Conservation (phyloP, 2,113 vertebrate genomes). For the Catharus minimus region DNA sequence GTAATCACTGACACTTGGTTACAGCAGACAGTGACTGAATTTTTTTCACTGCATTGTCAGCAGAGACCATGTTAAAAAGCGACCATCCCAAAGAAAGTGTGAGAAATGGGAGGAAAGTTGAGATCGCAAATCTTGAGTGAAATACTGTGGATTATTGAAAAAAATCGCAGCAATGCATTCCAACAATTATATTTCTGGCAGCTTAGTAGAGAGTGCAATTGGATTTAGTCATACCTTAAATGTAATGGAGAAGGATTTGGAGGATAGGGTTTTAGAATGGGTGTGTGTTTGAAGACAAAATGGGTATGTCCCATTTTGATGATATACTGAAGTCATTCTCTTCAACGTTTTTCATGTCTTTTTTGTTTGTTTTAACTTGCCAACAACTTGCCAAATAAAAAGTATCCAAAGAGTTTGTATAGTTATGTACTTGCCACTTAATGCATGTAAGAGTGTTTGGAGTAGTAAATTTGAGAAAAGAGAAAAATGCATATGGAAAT, state of each 20-base stretch:
- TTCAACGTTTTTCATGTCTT: not conserved
- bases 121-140: not conserved
- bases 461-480: not conserved
- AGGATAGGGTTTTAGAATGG: not conserved
- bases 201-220: not conserved
- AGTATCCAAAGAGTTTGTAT: not conserved
- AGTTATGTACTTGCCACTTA: not conserved
- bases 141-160: not conserved
- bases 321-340: not conserved
- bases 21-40: not conserved
- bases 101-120: not conserved
- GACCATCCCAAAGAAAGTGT: not conserved
- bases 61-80: not conserved
- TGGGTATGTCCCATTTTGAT: not conserved
- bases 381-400: not conserved
- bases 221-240: not conserved
- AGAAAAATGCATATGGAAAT: not conserved
- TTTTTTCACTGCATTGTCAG: not conserved
- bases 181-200: not conserved
- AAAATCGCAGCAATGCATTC: not conserved
- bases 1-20: not conserved
- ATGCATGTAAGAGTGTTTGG: not conserved
- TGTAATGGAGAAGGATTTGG: not conserved
- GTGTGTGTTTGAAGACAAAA: not conserved
- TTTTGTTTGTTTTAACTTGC: not conserved